phyloP scores from a whole-genome alignment of 2,888 invertebrate genomes.

The Drosophila yooni region DNA sequence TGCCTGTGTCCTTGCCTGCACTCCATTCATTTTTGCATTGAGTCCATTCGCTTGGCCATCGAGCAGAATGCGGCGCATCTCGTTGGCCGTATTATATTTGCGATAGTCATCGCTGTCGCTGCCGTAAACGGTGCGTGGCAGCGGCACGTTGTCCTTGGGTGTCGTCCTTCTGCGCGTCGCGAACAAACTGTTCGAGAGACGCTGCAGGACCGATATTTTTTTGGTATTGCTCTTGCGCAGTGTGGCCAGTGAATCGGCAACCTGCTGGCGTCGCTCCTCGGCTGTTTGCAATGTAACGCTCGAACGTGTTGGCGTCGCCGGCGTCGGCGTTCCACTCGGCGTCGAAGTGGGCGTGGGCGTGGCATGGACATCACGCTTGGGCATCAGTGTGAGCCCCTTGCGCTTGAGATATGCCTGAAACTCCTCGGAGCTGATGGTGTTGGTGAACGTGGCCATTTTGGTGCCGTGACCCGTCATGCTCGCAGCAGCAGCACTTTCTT shows the following conservation, averaged over 20 bases:
- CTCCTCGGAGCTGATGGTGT: constrained; percentile 84
- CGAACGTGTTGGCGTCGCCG: constrained; percentile 1
- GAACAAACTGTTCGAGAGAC: constrained; percentile 83
- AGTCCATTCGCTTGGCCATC: constrained; percentile 77
- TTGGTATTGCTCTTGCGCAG: constrained; percentile 65
- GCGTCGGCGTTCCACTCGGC: constrained; percentile 20
- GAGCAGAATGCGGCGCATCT: constrained; percentile 81
- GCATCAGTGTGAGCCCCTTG: constrained; percentile 83
- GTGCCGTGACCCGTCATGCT: constrained; percentile 8
- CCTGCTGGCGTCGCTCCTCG: constrained; percentile 48
- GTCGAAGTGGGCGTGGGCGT: constrained; percentile 43
- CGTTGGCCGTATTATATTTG: constrained; percentile 47
- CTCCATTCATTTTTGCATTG: constrained; percentile 13
- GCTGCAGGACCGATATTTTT: constrained; percentile 83
- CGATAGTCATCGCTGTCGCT: constrained; percentile 24
- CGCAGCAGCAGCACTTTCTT: neutral
- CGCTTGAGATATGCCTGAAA: constrained; percentile 84
- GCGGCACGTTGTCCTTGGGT: constrained; percentile 79
- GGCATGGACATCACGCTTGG: constrained; percentile 65
- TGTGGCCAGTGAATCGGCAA: constrained; percentile 51
- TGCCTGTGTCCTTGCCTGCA: neutral
- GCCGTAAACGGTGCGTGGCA: constrained; percentile 70
- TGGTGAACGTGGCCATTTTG: constrained; percentile 78
- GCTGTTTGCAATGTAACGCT: constrained; percentile 26
- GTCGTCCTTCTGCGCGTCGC: constrained; percentile 83